Evolutionary conservation across 2,113 vertebrate species (phyloP).

Genomic region (Coreoperca whiteheadi): DNA sequence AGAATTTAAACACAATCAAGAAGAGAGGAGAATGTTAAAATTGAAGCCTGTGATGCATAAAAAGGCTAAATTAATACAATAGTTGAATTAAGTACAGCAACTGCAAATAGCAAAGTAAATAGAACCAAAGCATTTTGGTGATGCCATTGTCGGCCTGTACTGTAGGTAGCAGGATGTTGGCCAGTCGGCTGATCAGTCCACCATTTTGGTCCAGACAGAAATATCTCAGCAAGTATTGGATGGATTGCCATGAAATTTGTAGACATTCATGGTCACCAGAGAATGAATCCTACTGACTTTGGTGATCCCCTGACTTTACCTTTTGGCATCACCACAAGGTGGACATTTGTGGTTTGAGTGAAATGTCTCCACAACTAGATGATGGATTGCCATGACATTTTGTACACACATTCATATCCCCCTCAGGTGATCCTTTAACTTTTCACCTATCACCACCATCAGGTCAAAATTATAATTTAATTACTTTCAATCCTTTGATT

Average conservation of each 20-base stretch:
- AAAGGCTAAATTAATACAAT: neutral
- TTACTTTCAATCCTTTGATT: neutral
- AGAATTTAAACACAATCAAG: neutral
- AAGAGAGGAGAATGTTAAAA: neutral
- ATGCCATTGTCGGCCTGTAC: neutral
- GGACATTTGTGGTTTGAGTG: neutral
- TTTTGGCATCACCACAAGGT: neutral
- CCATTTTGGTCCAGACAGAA: neutral
- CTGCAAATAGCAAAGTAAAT: neutral
- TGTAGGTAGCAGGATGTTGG: neutral
- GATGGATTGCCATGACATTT: neutral
- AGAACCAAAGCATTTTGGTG: neutral
- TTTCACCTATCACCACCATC: no score
- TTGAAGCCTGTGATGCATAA: neutral
- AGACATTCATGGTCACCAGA: neutral
- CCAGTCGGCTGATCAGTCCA: neutral
- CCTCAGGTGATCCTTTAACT: no score
- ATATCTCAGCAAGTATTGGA: neutral
- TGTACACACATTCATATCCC: neutral
- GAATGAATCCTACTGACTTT: neutral
- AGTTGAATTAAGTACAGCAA: no score
- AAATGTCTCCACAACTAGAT: neutral
- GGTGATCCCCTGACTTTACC: neutral
- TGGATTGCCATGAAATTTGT: constrained; percentile 3
- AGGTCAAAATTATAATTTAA: neutral